Evolutionary conservation across 2,113 vertebrate genomes (phyloP).

Genomic region (Clupea harengus): DNA sequence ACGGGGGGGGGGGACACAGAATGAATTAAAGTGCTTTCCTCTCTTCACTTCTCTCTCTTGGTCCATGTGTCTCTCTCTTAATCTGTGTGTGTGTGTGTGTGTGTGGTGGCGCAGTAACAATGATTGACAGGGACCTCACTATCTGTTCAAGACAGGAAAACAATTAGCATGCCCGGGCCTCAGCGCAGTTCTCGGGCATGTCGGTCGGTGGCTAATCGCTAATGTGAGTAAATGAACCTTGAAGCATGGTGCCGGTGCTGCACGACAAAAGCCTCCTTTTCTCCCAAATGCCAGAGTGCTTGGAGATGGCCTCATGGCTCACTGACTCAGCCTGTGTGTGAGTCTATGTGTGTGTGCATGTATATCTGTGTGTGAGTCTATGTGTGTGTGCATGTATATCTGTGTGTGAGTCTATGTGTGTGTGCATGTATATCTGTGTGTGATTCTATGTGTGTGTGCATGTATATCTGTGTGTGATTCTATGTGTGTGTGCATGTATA

Average conservation of each 20-base stretch:
- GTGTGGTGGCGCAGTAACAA: background rate
- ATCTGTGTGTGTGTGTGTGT: background rate
- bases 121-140: conserved; percentile 21
- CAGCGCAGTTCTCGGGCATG: background rate
- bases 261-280: conserved; percentile 24
- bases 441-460: too few species aligned
- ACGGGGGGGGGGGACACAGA: too few species aligned
- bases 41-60: background rate
- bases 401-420: too few species aligned
- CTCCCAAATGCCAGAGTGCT: background rate
- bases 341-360: background rate
- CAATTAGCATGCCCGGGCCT: conserved; percentile 12
- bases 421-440: too few species aligned
- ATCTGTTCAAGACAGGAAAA: conserved; percentile 24
- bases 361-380: too few species aligned
- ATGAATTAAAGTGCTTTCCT: background rate
- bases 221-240: conserved; percentile 21
- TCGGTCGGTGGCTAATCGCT: background rate
- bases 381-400: too few species aligned
- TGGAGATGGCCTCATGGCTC: background rate
- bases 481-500: too few species aligned
- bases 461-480: too few species aligned
- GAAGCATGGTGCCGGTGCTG: background rate
- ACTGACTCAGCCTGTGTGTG: background rate
- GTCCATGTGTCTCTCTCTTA: background rate